Base-by-base conservation (phyloP, 2,888 invertebrate genomes). In the Idaea dimidiata region DNA sequence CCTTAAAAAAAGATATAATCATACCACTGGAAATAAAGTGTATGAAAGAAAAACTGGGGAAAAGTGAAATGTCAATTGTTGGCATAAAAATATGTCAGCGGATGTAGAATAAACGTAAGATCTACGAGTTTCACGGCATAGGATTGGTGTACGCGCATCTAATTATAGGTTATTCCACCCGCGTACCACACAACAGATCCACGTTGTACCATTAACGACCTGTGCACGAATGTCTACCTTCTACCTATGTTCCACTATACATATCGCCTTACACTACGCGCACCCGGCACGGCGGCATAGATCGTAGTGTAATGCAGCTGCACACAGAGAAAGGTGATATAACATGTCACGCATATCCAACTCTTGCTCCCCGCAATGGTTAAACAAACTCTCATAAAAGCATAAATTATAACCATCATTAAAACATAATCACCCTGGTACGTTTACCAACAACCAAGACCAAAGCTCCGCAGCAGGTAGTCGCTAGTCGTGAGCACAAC, bases 131-230 rank as follows among this genome's bases (percentile, higher is more conserved):
- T 79, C 82, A 79, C 82, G 80, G 72, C 77, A 78, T 81, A 81
- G 84, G 82, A 86, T 85, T 86, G 83, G 87, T 86, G 83, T 87
- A 86, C 85, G 81, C 88, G 89, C 86, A 88, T 91, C 90, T 91
- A 90, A 90, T 90, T 90, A 90, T 91, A 91, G 90, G 90, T 89
- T 89, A 89, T 91, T 90, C 88, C 91, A 87, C 90, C 83, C 86
- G 86, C 83, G 86, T 83, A 86, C 84, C 83, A 82, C 81, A 86
- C 85, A 86, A 85, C 87, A 85, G 87, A 88, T 88, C 85, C 84
- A 86, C 86, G 84, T 81, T 82, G 81, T 82, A 86, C 86, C 86
- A 88, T 87, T 87, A 88, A 87, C 87, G 89, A 87, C 84, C 84
- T 81, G 86, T 82, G 83, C 88, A 88, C 86, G 87, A 87, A 83